These are phyloP conservation scores for Grammomys surdaster DNA, from an alignment of 2,113 vertebrate species.

Conservation along the genomic window DNA sequence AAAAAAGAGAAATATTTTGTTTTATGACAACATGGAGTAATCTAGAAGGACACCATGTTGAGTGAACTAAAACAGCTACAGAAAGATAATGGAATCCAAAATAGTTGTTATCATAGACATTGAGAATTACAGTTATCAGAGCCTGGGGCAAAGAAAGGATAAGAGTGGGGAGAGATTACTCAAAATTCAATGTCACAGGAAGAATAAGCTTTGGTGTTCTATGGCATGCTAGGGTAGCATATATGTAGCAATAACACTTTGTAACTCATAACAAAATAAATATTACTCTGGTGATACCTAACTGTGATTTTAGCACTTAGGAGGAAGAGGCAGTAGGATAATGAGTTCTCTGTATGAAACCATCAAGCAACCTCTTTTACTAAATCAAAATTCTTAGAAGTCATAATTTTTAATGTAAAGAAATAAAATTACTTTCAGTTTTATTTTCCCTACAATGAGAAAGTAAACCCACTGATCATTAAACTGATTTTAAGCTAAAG, in stretches of 20 bases:
- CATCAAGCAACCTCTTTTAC: not conserved
- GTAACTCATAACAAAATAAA: not conserved
- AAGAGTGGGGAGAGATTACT: not conserved
- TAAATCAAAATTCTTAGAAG: not conserved
- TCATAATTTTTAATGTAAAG: not conserved
- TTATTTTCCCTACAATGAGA: slow-evolving; percentile 13
- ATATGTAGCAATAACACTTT: not conserved
- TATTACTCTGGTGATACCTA: not conserved
- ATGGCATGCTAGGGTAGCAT: not conserved
- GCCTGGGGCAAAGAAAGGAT: not conserved
- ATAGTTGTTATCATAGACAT: not conserved
- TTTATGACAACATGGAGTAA: not conserved
- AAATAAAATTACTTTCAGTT: not conserved
- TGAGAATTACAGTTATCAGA: not conserved
- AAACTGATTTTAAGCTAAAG: slow-evolving; percentile 48
- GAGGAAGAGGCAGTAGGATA: not conserved
- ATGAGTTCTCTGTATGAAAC: not conserved
- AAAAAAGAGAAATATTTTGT: not conserved
- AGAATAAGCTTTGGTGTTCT: not conserved
- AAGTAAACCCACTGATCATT: slow-evolving; percentile 20
- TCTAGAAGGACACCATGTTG: not conserved
- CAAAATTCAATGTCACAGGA: not conserved
- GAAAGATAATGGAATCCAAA: not conserved
- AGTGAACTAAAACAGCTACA: not conserved
- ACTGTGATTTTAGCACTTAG: not conserved